Evolutionary conservation across 2,888 invertebrate genomes (phyloP), one percentile per base, ranked within the genome.

Genomic region (Bugulina stolonifera): DNA sequence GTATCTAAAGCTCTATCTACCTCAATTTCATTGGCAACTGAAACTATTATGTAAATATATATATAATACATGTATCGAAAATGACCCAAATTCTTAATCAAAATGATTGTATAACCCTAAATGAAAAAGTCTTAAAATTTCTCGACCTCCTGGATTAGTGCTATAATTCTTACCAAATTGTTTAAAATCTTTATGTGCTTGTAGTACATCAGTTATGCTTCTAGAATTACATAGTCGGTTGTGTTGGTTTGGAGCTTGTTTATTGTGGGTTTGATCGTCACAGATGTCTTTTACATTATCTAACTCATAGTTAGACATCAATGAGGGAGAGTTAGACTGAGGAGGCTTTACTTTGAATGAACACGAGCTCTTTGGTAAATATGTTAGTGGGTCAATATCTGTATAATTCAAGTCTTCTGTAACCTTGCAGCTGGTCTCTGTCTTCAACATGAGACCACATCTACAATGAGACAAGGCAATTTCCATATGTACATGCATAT

Each of bases 211-310:
- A 10, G 10, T 64, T 5, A 64, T 32, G n/a, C 64, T 64, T 5
- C 32, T 64, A 14, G 25, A 22, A 32, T 64, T 64, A 32, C 64
- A 64, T 2, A 64, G 64, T 64, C 64, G 22, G 64, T 64, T 64
- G 22, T 64, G 64, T 32, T 32, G 27, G 32, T 64, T 64, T 32
- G 64, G 64, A 32, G 64, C 64, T 64, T 64, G 25, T 18, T 34
- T 32, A 64, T 64, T 64, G 64, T 64, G 64, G 3, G 32, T 32
- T 3, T 64, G 10, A 2, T 34, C 10, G 27, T 25, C 32, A 64
- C 64, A 64, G 34, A 64, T 43, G 18, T 5, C 18, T 43, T 43
- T 43, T 43, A 64, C 64, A 64, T 64, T 64, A 5, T 64, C 64
- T 10, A 34, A 10, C 55, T 55, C 14, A 32, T 32, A 64, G 34